Percentiles rank a stretch among this genome's conserved stretches.
Conservation (phyloP, 1,140 invertebrate genomes). For the Zaprionus lachaisei region DNA sequence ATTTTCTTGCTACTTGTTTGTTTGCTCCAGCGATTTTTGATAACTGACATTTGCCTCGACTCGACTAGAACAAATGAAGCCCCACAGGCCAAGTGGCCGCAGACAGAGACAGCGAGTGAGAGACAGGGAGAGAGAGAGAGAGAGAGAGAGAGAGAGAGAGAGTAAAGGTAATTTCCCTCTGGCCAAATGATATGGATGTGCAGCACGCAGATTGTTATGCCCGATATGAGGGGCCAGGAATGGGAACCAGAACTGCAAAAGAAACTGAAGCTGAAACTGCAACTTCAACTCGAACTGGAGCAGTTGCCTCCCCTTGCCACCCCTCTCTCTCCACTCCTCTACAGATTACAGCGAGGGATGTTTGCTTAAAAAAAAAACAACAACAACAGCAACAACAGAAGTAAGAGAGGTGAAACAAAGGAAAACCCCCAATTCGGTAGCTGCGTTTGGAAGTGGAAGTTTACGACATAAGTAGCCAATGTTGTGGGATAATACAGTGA, state of each 20-base stretch:
- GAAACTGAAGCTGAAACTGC: slow-evolving; percentile 25
- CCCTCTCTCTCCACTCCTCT: neutral
- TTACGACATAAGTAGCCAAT: neutral
- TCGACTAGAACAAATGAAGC: slow-evolving; percentile 31
- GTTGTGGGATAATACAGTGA: slow-evolving; percentile 2
- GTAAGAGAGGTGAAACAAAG: neutral
- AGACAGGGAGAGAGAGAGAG: neutral
- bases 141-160: neutral
- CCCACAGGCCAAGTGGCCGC: neutral
- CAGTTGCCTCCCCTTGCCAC: neutral
- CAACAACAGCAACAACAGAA: neutral
- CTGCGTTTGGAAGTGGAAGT: neutral
- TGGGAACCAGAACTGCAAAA: slow-evolving; percentile 20
- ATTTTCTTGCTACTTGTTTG: slow-evolving; percentile 75
- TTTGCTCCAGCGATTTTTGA: slow-evolving; percentile 68
- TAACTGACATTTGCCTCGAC: slow-evolving; percentile 74
- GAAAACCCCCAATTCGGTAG: neutral
- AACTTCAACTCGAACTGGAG: slow-evolving; percentile 16
- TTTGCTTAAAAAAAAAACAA: neutral
- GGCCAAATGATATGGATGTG: slow-evolving; percentile 41
- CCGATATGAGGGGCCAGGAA: slow-evolving; percentile 16
- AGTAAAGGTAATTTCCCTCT: slow-evolving; percentile 28
- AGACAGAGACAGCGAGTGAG: neutral
- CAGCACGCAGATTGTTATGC: slow-evolving; percentile 30
- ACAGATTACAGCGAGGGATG: neutral